A percentile compares a stretch with the other conserved stretches of the same genome.
phyloP scores from a whole-genome alignment of 2,888 invertebrate genomes.

The Drosophila formosana region DNA sequence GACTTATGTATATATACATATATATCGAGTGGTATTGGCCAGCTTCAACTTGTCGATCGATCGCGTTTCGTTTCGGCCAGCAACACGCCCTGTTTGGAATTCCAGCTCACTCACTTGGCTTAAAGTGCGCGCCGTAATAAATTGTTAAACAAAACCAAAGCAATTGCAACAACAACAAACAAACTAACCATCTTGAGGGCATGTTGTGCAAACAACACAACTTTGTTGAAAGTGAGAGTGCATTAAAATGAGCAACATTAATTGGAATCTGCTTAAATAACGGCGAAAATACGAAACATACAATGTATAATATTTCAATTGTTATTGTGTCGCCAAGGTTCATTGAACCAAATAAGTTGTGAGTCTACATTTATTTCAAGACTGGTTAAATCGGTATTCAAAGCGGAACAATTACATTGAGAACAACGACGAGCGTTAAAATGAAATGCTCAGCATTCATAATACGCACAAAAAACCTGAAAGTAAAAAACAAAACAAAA shows the following conservation, averaged over 20 bases:
- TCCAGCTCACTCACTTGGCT: constrained; percentile 41
- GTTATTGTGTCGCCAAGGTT: constrained; percentile 13
- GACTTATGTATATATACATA: neutral
- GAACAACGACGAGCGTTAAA: constrained; percentile 8
- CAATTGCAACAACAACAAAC: constrained; percentile 9
- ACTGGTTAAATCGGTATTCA: constrained; percentile 17
- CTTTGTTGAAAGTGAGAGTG: constrained; percentile 45
- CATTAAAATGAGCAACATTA: constrained; percentile 7
- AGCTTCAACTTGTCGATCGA: constrained; percentile 35
- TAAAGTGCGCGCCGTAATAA: constrained; percentile 39
- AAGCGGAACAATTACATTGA: constrained; percentile 28
- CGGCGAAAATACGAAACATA: neutral
- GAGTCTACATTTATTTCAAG: constrained; percentile 8
- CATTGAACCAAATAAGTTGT: constrained; percentile 36
- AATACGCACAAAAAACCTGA: constrained; percentile 13
- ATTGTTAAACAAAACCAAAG: constrained; percentile 36
- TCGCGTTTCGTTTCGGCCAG: constrained; percentile 35
- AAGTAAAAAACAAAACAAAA: constrained; percentile 18
- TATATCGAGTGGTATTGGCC: constrained; percentile 6
- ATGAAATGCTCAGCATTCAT: constrained; percentile 23
- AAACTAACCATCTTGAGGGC: constrained; percentile 42
- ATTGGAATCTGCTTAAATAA: constrained; percentile 6
- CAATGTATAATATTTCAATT: constrained; percentile 1
- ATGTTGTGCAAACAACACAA: constrained; percentile 16
- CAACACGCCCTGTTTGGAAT: constrained; percentile 74